Evolutionary conservation across 2,113 vertebrate species (phyloP).

Genomic region (Colius striatus): DNA sequence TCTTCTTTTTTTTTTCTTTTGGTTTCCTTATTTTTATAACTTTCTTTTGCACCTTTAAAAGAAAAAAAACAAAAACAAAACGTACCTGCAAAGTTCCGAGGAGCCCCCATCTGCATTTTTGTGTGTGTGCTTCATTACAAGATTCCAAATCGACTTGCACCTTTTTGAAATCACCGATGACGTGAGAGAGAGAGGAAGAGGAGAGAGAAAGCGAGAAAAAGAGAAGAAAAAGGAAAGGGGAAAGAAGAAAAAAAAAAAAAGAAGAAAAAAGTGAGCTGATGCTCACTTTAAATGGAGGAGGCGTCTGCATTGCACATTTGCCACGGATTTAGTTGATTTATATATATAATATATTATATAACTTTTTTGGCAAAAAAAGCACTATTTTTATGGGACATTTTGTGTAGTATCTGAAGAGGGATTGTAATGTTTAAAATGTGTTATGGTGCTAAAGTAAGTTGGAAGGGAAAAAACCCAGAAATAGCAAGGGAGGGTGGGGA

Average conservation of each 20-base stretch:
- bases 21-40: conserved; percentile 58
- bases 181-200: conserved; percentile 52
- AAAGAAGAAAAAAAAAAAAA: conserved; percentile 37
- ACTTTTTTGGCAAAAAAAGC: conserved; percentile 78
- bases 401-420: conserved; percentile 77
- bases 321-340: conserved; percentile 80
- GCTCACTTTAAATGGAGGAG: conserved; percentile 75
- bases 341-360: conserved; percentile 80
- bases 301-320: conserved; percentile 81
- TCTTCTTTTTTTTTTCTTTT: neutral
- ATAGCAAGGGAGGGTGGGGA: conserved; percentile 70
- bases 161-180: conserved; percentile 72
- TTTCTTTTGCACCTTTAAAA: conserved; percentile 72
- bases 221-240: conserved; percentile 33
- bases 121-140: conserved; percentile 72
- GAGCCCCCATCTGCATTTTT: conserved; percentile 68
- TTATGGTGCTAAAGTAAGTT: conserved; percentile 79
- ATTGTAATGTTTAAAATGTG: conserved; percentile 78
- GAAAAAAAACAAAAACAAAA: neutral
- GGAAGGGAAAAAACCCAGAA: conserved; percentile 71
- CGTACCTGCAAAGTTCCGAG: conserved; percentile 46
- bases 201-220: conserved; percentile 13
- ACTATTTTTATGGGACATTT: conserved; percentile 81
- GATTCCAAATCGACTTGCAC: conserved; percentile 80
- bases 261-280: conserved; percentile 65